Evolutionary conservation across 1,140 invertebrate species (phyloP).

Genomic region (Drosophila bocqueti): DNA sequence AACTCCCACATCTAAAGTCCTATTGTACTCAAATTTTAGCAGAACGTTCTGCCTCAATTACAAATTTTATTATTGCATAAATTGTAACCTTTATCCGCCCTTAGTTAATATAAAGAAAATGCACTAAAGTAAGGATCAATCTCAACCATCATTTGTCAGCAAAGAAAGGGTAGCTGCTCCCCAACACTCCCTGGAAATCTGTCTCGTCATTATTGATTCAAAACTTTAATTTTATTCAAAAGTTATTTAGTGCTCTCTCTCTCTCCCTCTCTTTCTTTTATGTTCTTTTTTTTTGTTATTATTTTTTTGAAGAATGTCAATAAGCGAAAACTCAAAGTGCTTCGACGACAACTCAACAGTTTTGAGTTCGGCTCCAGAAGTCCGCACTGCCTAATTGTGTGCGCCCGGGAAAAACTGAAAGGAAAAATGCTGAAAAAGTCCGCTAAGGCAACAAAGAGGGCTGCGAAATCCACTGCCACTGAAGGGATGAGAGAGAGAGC

Average conservation of each 20-base stretch:
- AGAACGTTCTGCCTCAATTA: not conserved
- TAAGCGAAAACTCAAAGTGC: constrained; percentile 36
- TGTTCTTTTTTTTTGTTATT: not conserved
- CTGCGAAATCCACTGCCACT: not conserved
- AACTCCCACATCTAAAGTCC: not conserved
- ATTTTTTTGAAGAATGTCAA: constrained; percentile 44
- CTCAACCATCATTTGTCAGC: not conserved
- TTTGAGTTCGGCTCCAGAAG: constrained; percentile 35
- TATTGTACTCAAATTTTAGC: not conserved
- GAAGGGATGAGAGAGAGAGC: constrained; percentile 16
- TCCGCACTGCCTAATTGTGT: constrained; percentile 37
- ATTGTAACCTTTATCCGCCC: not conserved
- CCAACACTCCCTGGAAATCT: not conserved
- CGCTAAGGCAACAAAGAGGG: not conserved
- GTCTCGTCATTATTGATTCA: constrained; percentile 45
- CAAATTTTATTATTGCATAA: not conserved
- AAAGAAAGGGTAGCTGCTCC: not conserved
- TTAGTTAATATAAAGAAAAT: not conserved
- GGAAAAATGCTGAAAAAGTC: not conserved
- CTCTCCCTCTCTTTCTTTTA: not conserved
- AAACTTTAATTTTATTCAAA: constrained; percentile 25
- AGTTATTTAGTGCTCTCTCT: constrained; percentile 22
- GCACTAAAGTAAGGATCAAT: not conserved
- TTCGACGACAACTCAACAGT: constrained; percentile 37
- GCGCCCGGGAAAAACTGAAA: not conserved